These are phyloP conservation scores for Pseudomyrmex cubaensis DNA, from an alignment of 1,140 invertebrate species.

Conservation along the genomic window DNA sequence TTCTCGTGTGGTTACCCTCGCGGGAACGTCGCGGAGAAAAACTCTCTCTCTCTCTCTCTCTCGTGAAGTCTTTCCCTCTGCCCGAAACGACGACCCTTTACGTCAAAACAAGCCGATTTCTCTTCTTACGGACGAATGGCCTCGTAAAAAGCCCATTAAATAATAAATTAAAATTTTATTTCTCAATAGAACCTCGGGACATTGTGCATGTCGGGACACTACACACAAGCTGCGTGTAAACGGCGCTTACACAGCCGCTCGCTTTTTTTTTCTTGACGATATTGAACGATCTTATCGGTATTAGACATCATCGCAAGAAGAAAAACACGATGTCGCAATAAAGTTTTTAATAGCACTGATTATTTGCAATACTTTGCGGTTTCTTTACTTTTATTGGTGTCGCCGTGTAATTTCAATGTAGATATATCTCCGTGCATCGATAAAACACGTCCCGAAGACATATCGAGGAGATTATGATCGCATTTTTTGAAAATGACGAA, in stretches of 20 bases:
- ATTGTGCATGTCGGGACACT: background rate
- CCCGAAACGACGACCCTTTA: conserved; percentile 42
- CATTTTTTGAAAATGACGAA: conserved; percentile 2
- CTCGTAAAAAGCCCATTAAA: conserved; percentile 56
- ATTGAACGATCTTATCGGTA: background rate
- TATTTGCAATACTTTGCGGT: no score
- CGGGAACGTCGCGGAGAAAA: conserved; percentile 44
- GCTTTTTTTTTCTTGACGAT: background rate
- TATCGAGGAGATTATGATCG: background rate
- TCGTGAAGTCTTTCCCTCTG: background rate
- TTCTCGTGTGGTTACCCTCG: conserved; percentile 22
- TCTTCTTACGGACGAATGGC: background rate
- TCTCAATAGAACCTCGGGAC: background rate
- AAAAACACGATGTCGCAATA: background rate
- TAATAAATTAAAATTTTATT: conserved; percentile 71
- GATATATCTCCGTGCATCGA: no score
- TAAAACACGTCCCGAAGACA: no score
- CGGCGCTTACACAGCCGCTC: conserved; percentile 15
- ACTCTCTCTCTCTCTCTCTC: background rate
- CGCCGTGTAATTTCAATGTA: no score
- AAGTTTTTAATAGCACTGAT: background rate
- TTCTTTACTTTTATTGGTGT: no score
- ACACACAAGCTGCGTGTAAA: background rate
- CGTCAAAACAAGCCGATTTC: conserved; percentile 30
- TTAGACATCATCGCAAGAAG: background rate